Evolutionary conservation across 1,140 invertebrate species (phyloP).

Genomic region (Zaprionus lachaisei): DNA sequence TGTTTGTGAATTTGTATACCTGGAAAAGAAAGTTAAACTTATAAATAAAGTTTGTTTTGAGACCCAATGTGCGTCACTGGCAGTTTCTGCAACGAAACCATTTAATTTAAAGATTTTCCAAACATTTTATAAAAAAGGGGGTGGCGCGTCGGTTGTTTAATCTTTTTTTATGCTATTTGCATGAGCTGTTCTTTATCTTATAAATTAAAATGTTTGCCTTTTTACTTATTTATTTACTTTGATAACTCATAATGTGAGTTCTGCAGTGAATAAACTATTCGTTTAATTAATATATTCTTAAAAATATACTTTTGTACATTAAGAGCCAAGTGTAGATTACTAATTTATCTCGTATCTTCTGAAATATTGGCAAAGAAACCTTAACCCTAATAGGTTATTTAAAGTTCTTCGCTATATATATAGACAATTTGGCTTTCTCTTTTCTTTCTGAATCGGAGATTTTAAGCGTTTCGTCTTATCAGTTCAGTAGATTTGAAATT

Average conservation of each 20-base stretch:
- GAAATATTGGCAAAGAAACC: not conserved
- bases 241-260: not conserved
- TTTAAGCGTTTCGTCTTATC: not conserved
- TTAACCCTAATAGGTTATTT: not conserved
- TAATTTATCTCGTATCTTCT: not conserved
- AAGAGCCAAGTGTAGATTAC: not conserved
- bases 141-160: conserved; percentile 10
- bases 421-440: not conserved
- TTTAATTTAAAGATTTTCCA: not conserved
- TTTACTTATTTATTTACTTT: conserved; percentile 39
- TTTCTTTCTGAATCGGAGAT: not conserved
- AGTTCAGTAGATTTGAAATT: conserved; percentile 14
- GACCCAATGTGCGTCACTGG: not conserved
- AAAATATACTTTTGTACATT: not conserved
- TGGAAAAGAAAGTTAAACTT: too few species aligned
- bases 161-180: conserved; percentile 40
- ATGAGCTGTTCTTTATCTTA: conserved; percentile 42
- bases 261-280: not conserved
- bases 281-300: not conserved
- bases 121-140: conserved; percentile 3
- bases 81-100: not conserved
- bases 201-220: conserved; percentile 40
- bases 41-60: not conserved
- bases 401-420: not conserved
- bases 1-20: too few species aligned